These are phyloP conservation scores for Artibeus jamaicensis DNA, from an alignment of 2,797 vertebrate species.

Conservation along the genomic window DNA sequence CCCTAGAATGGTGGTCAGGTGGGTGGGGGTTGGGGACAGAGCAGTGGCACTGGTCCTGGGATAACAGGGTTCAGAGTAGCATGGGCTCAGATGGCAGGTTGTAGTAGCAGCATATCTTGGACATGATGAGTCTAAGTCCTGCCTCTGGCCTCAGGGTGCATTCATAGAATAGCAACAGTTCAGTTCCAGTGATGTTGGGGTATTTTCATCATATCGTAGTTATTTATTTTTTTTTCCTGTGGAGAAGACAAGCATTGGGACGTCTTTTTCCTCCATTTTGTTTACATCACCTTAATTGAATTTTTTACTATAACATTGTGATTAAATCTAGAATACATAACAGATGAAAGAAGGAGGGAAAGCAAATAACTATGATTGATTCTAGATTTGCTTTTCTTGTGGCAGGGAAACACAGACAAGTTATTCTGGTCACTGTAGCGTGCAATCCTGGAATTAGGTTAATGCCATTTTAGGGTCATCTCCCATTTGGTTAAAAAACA, in stretches of 20 bases:
- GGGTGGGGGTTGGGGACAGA: neutral
- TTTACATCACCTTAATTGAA: neutral
- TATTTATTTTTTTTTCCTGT: neutral
- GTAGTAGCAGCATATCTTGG: neutral
- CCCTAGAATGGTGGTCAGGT: neutral
- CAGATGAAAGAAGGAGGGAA: neutral
- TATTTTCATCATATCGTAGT: neutral
- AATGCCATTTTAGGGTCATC: neutral
- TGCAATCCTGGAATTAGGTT: neutral
- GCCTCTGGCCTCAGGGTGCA: neutral
- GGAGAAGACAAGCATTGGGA: neutral
- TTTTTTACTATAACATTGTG: neutral
- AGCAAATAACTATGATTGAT: neutral
- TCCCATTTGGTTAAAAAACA: neutral
- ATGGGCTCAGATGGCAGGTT: neutral
- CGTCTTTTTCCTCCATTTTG: neutral
- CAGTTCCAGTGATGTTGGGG: neutral
- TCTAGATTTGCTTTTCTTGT: neutral
- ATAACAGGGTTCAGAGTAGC: neutral
- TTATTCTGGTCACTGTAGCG: neutral
- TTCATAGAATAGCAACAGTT: neutral
- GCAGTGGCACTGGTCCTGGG: neutral
- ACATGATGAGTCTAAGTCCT: neutral
- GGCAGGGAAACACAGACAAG: neutral
- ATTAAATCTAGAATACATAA: neutral